Conservation (phyloP, 2,113 vertebrate species). For the Jaculus jaculus region DNA sequence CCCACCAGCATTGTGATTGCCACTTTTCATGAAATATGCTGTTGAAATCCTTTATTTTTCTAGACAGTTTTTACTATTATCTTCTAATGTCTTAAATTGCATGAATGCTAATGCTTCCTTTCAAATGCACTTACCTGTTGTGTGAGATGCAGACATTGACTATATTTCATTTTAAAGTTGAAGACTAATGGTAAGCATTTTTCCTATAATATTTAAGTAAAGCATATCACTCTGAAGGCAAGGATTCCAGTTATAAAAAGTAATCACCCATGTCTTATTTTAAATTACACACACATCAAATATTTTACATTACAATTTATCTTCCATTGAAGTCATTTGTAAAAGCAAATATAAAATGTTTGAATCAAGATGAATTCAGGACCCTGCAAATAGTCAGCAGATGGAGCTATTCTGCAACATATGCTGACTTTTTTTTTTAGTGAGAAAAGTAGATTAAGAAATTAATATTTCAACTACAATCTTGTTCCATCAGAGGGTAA, state of each 20-base stretch:
- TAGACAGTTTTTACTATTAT: neutral
- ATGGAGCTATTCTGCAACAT: conserved; percentile 81
- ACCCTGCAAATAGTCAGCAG: conserved; percentile 78
- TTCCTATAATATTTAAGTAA: neutral
- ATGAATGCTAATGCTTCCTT: neutral
- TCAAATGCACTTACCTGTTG: neutral
- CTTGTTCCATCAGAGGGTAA: conserved; percentile 59
- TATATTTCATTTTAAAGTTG: conserved; percentile 25
- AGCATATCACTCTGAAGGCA: neutral
- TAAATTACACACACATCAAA: neutral
- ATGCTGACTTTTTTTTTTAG: conserved; percentile 49
- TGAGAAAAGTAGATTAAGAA: conserved; percentile 48
- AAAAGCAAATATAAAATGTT: conserved; percentile 52
- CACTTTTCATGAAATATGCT: neutral
- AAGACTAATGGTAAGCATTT: neutral
- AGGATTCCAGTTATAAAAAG: neutral
- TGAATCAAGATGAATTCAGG: conserved; percentile 72
- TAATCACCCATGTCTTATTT: neutral
- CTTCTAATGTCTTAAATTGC: neutral
- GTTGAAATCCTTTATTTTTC: neutral
- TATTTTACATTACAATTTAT: neutral
- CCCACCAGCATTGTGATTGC: neutral
- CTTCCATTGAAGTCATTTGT: conserved; percentile 27
- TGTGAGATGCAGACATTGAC: neutral
- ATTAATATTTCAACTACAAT: conserved; percentile 52